Conservation (phyloP, 2,888 invertebrate species). For the Steinernema scapterisci region DNA sequence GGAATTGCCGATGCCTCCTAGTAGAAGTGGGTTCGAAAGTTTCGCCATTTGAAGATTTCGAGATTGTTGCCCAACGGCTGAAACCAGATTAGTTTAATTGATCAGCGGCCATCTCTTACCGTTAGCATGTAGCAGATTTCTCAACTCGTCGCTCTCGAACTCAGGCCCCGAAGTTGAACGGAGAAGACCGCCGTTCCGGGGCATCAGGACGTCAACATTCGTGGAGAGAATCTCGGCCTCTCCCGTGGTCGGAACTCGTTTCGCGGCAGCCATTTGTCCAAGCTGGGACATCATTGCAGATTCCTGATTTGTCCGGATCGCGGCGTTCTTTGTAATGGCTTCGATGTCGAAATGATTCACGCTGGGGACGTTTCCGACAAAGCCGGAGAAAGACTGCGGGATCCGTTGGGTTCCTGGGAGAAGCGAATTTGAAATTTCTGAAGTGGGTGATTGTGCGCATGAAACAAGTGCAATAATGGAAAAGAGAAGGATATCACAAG, state of each 20-base stretch:
- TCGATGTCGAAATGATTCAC: constrained; percentile 28
- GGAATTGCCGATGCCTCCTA: neutral
- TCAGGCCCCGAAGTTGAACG: neutral
- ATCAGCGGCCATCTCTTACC: neutral
- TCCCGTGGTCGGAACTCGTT: neutral
- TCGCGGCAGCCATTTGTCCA: neutral
- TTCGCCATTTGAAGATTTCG: constrained; percentile 19
- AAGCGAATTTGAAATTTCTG: neutral
- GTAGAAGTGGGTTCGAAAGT: constrained; percentile 15
- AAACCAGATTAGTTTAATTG: neutral
- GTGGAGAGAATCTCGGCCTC: constrained; percentile 21
- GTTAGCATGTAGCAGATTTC: neutral
- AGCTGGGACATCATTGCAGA: neutral
- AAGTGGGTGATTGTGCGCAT: neutral
- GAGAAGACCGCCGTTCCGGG: neutral
- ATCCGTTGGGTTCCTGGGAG: constrained; percentile 24
- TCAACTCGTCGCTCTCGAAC: neutral
- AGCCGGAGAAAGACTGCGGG: constrained; percentile 21
- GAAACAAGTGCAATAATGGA: too few relatives aligned
- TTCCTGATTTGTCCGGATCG: constrained; percentile 22
- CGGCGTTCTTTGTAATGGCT: constrained; percentile 23
- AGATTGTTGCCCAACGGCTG: neutral
- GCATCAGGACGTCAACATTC: constrained; percentile 20
- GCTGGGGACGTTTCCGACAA: neutral
- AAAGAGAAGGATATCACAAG: too few relatives aligned